Conservation (phyloP, 2,113 vertebrate species). For the Isurus oxyrinchus region DNA sequence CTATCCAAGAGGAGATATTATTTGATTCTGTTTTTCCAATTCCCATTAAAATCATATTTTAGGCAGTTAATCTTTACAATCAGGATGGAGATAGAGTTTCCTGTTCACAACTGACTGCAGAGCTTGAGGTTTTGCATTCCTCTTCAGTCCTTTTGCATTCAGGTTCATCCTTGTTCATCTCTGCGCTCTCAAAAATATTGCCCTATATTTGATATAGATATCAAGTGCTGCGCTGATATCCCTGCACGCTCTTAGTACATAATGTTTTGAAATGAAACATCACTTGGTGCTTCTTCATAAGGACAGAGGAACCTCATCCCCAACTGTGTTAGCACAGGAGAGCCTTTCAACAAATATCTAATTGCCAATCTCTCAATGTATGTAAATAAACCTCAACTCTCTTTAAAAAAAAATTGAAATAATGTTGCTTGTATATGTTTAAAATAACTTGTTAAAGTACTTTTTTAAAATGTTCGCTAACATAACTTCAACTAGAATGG, state of each 20-base stretch:
- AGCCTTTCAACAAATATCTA: not conserved
- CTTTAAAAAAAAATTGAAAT: no score
- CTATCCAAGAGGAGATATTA: not conserved
- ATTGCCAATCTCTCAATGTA: not conserved
- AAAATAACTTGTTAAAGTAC: not conserved
- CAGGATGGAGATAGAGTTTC: not conserved
- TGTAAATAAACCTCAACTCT: not conserved
- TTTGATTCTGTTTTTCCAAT: not conserved
- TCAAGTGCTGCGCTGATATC: not conserved
- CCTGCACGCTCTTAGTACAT: not conserved
- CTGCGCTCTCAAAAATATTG: not conserved
- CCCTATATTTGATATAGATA: not conserved
- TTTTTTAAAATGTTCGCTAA: not conserved
- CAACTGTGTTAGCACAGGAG: not conserved
- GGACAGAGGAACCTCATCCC: not conserved
- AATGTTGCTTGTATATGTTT: not conserved
- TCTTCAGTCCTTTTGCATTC: not conserved
- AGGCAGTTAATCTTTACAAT: not conserved
- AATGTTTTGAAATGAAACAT: not conserved
- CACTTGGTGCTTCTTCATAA: not conserved
- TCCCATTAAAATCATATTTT: no score
- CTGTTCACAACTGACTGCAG: not conserved
- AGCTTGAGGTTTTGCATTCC: not conserved
- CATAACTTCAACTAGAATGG: not conserved
- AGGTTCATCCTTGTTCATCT: not conserved